A percentile compares a stretch with the other conserved stretches of the same genome.
Evolutionary conservation across 2,888 invertebrate species (phyloP).

Genomic region (Netelia inedita): DNA sequence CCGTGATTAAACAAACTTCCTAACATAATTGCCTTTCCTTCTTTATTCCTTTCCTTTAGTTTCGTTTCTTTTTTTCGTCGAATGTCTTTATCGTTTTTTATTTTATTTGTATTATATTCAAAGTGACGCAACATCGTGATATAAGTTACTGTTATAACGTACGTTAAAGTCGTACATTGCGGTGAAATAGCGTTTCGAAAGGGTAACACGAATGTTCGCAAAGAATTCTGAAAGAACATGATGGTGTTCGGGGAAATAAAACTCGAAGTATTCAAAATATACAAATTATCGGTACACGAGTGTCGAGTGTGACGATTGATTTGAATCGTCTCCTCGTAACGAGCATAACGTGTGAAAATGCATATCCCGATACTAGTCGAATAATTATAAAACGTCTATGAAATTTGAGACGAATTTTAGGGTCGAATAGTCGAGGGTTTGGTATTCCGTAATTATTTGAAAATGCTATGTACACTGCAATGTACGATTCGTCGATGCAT

Average conservation of each 20-base stretch:
- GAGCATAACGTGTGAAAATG: neutral
- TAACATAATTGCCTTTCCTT: constrained; percentile 4
- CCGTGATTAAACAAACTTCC: neutral
- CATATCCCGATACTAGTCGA: neutral
- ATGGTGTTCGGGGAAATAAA: neutral
- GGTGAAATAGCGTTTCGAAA: constrained; percentile 1
- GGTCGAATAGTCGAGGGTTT: too few relatives aligned
- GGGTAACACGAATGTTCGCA: neutral
- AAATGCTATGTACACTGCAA: constrained; percentile 39
- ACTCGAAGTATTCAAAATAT: neutral
- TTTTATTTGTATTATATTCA: constrained; percentile 6
- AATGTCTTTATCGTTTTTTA: constrained; percentile 12
- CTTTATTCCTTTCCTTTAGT: constrained; percentile 8
- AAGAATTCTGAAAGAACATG: neutral
- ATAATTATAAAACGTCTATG: neutral
- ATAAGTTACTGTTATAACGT: neutral
- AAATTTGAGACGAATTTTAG: neutral
- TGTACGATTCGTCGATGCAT: constrained; percentile 34
- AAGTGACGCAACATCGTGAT: constrained; percentile 8
- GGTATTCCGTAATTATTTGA: too few relatives aligned
- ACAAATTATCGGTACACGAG: neutral
- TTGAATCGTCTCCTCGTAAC: neutral
- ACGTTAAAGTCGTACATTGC: constrained; percentile 26
- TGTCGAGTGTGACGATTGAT: neutral
- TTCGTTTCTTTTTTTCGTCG: constrained; percentile 23